phyloP scores from a whole-genome alignment of 1,140 invertebrate species.

The Drosophila sturtevanti region DNA sequence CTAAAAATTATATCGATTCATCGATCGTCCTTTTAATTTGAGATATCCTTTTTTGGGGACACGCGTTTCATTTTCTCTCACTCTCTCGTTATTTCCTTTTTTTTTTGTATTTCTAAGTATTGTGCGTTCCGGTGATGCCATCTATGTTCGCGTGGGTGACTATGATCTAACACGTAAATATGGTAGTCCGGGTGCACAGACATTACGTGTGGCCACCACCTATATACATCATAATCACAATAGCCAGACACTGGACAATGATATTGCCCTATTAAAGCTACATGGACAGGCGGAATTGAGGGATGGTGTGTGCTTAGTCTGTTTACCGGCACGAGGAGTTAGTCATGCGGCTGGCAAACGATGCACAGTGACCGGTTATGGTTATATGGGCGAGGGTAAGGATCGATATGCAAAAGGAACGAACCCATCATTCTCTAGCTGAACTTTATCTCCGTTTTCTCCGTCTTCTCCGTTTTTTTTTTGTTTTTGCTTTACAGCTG shows the following conservation, averaged over 20 bases:
- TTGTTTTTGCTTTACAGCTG: constrained; percentile 85
- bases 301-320: constrained; percentile 88
- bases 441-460: neutral
- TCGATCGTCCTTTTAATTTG: neutral
- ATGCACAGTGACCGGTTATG: constrained; percentile 96
- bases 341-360: constrained; percentile 93
- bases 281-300: constrained; percentile 94
- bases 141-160: constrained; percentile 96
- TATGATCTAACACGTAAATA: constrained; percentile 94
- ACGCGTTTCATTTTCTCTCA: too few relatives aligned
- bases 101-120: constrained; percentile 85
- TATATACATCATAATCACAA: constrained; percentile 99
- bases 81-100: neutral
- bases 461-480: too few relatives aligned
- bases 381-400: constrained; percentile 96
- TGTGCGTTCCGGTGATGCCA: constrained; percentile 93
- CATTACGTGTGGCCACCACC: constrained; percentile 93
- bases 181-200: constrained; percentile 94
- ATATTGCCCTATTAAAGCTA: constrained; percentile 96
- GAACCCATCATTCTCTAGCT: too few relatives aligned
- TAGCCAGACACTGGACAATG: constrained; percentile 97
- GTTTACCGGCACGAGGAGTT: constrained; percentile 93
- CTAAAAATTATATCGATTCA: neutral
- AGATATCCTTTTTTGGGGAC: neutral
- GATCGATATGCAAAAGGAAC: too few relatives aligned